These are phyloP conservation scores for Agrenia bidenticulata DNA, from an alignment of 2,888 invertebrate genomes.

Conservation along the genomic window DNA sequence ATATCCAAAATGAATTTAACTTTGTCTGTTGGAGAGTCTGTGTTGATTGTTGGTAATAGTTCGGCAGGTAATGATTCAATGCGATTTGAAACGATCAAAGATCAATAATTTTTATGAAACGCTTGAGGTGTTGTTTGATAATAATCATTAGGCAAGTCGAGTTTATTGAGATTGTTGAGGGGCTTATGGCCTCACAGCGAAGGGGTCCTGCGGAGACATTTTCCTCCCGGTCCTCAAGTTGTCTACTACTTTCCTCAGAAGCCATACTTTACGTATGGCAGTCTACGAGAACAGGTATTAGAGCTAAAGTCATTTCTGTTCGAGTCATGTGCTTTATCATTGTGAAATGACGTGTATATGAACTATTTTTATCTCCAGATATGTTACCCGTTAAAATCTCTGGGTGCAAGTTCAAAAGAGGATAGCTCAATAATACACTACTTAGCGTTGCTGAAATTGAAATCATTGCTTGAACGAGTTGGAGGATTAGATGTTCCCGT, in stretches of 20 bases:
- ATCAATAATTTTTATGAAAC: no score
- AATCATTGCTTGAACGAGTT: constrained; percentile 52
- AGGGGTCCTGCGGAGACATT: constrained; percentile 51
- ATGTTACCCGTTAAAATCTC: constrained; percentile 52
- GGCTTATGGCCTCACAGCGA: constrained; percentile 60
- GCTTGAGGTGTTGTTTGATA: neutral
- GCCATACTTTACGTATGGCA: constrained; percentile 61
- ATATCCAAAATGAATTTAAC: constrained; percentile 57
- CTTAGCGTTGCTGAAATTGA: constrained; percentile 55
- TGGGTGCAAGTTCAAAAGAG: constrained; percentile 40
- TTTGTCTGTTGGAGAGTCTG: constrained; percentile 57
- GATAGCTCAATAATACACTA: constrained; percentile 54
- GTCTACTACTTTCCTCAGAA: constrained; percentile 62
- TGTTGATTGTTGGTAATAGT: constrained; percentile 62
- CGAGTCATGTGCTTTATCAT: no score
- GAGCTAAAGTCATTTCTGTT: no score
- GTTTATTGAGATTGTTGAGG: constrained; percentile 61
- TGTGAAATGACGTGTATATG: no score
- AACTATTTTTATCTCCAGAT: constrained; percentile 48
- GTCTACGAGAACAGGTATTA: constrained; percentile 61
- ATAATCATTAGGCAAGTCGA: constrained; percentile 60
- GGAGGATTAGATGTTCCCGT: constrained; percentile 55
- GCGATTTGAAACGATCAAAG: constrained; percentile 1
- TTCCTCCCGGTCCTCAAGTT: constrained; percentile 54
- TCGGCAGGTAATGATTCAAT: constrained; percentile 56